phyloP scores from a whole-genome alignment of 2,888 invertebrate genomes.

The Eremobia ochroleuca region DNA sequence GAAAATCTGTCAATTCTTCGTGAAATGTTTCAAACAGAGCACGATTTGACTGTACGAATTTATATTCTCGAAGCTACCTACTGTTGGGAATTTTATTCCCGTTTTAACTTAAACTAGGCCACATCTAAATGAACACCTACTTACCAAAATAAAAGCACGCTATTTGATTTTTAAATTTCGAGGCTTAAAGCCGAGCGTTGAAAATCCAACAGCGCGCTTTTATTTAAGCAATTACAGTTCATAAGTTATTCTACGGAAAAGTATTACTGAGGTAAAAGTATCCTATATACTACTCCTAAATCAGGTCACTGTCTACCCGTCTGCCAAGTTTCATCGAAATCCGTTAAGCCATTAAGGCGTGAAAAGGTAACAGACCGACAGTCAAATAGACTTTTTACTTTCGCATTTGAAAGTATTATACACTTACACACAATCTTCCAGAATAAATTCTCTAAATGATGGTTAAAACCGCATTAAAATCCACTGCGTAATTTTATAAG shows the following conservation, averaged over 20 bases:
- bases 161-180: background rate
- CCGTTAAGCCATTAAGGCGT: background rate
- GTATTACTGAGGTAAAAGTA: background rate
- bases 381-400: background rate
- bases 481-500: background rate
- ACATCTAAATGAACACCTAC: background rate
- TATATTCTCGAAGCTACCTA: slow-evolving; percentile 2
- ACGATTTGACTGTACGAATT: slow-evolving; percentile 6
- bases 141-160: background rate
- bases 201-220: background rate
- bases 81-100: slow-evolving; percentile 3
- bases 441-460: background rate
- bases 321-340: background rate
- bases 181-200: background rate
- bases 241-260: background rate
- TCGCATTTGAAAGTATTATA: background rate
- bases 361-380: background rate
- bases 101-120: background rate
- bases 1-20: slow-evolving; percentile 30
- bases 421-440: background rate
- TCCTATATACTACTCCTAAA: background rate
- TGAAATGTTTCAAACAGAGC: slow-evolving; percentile 28
- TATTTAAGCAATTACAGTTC: background rate
- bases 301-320: background rate
- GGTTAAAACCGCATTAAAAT: background rate